Conservation (phyloP, 2,797 vertebrate genomes). For the Pteronotus mesoamericanus region DNA sequence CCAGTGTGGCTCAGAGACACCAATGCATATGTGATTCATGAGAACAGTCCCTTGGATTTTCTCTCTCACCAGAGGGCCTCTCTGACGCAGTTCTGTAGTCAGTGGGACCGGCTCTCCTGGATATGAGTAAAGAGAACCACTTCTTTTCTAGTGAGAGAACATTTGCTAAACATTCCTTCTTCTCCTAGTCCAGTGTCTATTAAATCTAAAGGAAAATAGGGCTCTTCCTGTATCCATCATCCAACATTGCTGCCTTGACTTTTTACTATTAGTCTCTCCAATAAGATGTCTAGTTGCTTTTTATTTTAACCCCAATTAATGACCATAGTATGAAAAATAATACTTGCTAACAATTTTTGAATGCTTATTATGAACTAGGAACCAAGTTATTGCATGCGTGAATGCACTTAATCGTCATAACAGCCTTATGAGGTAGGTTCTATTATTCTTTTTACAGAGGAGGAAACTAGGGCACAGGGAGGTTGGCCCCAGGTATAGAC, state of each 20-base stretch:
- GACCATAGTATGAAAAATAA: neutral
- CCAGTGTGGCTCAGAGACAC: no score
- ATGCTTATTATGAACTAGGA: neutral
- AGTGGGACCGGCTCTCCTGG: neutral
- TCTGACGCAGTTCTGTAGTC: neutral
- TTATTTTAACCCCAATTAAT: conserved; percentile 22
- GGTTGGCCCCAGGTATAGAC: neutral
- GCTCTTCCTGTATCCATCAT: neutral
- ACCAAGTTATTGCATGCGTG: neutral
- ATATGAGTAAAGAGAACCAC: neutral
- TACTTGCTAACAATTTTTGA: neutral
- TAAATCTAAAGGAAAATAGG: neutral
- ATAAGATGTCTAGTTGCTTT: neutral
- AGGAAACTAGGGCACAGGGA: neutral
- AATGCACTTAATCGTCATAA: neutral
- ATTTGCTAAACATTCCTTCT: neutral
- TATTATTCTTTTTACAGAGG: neutral
- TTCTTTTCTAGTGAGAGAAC: neutral
- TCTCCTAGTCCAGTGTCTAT: neutral
- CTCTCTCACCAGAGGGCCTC: neutral
- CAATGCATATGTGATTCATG: neutral
- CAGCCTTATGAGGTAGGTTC: neutral
- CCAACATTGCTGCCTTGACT: neutral
- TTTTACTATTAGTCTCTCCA: neutral
- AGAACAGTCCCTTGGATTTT: neutral